Base-by-base conservation (phyloP, 2,113 vertebrate genomes). In the Rhizomys pruinosus region DNA sequence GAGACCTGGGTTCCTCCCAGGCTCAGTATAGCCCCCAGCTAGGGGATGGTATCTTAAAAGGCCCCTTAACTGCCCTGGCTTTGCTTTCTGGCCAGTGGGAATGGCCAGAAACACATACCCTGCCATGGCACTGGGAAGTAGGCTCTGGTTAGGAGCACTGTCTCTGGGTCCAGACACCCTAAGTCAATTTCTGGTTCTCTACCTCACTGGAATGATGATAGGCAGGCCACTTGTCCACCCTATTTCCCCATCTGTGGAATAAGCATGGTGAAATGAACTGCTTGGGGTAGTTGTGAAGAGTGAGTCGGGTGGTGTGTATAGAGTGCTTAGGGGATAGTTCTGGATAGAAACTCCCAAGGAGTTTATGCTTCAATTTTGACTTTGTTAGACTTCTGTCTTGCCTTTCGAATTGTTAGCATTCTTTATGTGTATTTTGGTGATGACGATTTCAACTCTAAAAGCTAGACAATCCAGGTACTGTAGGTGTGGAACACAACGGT, bases 401-500 rank as follows among this genome's bases (percentile, higher is more conserved):
- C 7, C 42, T 92, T 96, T 68, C n/a, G 55, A 63, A 5, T 74
- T 89, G 37, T 87, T 90, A 88, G 78, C 66, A 71, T 68, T 90
- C 71, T 73, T 59, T 39, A 9, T 55, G n/a, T 55, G 2, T 32
- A 74, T 94, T 88, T 88, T 79, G 37, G n/a, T 90, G 68, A 74
- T 78, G 82, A 81, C 92, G 93, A 92, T 90, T 72, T 68, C 47
- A 82, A 16, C n/a, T 68, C 78, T 85, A 47, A 72, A 74, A 93
- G 90, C 81, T 55, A 55, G 71, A 47, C 25, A 61, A 23, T 87
- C 10, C 39, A 68, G 63, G 23, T 71, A 25, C 72, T 76, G 10
- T 88, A 72, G 72, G 47, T 61, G 34, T 69, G 23, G 29, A 66
- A n/a, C 44, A 34, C 71, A 66, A 73, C 47, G 74, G 73, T 17